phyloP scores from a whole-genome alignment of 2,797 vertebrate genomes.

The Neoniphon sammara region DNA sequence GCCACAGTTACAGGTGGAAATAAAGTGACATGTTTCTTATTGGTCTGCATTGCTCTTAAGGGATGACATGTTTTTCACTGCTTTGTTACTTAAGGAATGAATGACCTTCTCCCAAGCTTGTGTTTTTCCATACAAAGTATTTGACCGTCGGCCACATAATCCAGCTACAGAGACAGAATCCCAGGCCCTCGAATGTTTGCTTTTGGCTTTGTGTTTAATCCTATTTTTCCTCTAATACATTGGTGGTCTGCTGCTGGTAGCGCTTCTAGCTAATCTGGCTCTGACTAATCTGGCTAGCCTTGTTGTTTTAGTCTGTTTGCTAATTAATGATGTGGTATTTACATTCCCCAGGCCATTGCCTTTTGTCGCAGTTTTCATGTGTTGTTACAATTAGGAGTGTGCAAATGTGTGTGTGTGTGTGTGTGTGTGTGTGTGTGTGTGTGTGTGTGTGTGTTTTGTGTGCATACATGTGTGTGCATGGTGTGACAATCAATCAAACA shows the following conservation, averaged over 20 bases:
- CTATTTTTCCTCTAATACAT: constrained; percentile 53
- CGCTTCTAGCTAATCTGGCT: constrained; percentile 47
- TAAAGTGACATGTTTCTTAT: too few species aligned
- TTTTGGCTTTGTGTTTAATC: constrained; percentile 64
- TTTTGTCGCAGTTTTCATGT: constrained; percentile 42
- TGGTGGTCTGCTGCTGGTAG: constrained; percentile 39
- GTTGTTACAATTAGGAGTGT: not conserved
- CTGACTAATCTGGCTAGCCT: constrained; percentile 51
- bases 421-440: too few species aligned
- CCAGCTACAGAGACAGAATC: constrained; percentile 22
- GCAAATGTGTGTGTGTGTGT: not conserved
- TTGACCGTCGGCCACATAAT: constrained; percentile 24
- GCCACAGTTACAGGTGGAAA: too few species aligned
- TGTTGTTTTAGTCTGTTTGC: constrained; percentile 61
- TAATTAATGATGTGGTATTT: constrained; percentile 66
- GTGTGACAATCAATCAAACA: too few species aligned
- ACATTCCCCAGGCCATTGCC: constrained; percentile 23
- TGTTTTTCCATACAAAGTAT: constrained; percentile 20
- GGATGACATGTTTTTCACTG: not conserved
- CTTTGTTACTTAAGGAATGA: constrained; percentile 5
- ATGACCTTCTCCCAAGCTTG: constrained; percentile 27
- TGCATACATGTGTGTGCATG: too few species aligned
- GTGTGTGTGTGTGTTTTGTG: too few species aligned
- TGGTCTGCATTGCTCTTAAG: too few species aligned
- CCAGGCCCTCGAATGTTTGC: constrained; percentile 52